Base-by-base conservation (phyloP, 2,797 vertebrate species). In the Salarias fasciatus region DNA sequence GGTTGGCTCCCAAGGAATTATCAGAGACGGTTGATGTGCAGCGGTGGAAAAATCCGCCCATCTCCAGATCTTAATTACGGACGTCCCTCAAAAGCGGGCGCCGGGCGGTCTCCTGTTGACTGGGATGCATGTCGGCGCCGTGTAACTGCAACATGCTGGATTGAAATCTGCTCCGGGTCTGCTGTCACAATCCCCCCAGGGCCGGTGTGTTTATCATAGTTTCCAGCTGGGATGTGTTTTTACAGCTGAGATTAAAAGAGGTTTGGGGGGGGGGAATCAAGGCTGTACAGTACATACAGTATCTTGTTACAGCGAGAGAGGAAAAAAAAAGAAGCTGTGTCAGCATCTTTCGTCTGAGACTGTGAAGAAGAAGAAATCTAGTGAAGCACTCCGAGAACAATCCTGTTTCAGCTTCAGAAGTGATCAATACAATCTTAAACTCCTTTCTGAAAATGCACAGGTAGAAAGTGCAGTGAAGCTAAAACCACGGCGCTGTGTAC, bases 1-100 rank as follows among this genome's bases (percentile, higher is more conserved):
- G 84, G 84, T 82, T 77, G 62, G 67, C 80, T 86, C 78, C 86
- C 84, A 57, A 63, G 77, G 70, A 86, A 63, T 69, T 37, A 51
- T 70, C 67, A 66, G 51, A 56, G 61, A 35, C 35, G 9, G 33
- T 69, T 64, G 48, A 42, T 67, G 42, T 47, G 35, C 51, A 83
- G 75, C 50, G 38, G 3, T 47, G 75, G 40, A 74, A 71, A 50
- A 73, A 72, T 63, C 48, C 64, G 67, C 28, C 47, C 63, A 63
- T 36, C 50, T 61, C 56, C n/a, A 11, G 8, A 53, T 60, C 69
- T 67, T 46, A 76, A 76, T 79, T 43, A 80, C 63, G 56, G 11
- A 31, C 64, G 56, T 54, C 35, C 66, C 65, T 70, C 38, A 62
- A 55, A 72, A 65, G 53, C 53, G 44, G 47, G 35, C 38, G 46